Evolutionary conservation across 2,888 invertebrate genomes (phyloP).

Genomic region (Lycaena phlaeas): DNA sequence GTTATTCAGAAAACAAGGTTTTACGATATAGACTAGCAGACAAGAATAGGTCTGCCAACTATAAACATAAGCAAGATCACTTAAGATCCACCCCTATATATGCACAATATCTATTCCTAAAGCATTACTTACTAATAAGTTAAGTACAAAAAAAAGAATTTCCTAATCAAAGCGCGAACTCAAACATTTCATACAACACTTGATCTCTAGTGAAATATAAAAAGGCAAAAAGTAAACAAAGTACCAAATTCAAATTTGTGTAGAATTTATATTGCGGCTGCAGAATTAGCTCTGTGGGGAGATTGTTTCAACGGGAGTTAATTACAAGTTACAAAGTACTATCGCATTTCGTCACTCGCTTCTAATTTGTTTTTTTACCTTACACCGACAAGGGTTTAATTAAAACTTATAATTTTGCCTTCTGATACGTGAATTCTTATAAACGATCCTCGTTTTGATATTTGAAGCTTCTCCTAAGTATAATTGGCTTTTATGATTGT

Average conservation of each 20-base stretch:
- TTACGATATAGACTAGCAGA: too few species aligned
- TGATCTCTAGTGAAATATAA: background rate
- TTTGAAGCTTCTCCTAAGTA: too few species aligned
- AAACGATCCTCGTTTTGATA: background rate
- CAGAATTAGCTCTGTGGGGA: slow-evolving; percentile 15
- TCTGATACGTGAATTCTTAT: slow-evolving; percentile 8
- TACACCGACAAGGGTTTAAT: slow-evolving; percentile 14
- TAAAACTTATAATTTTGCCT: slow-evolving; percentile 13
- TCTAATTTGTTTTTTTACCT: slow-evolving; percentile 16
- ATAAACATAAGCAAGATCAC: too few species aligned
- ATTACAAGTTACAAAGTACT: slow-evolving; percentile 37
- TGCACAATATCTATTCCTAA: too few species aligned
- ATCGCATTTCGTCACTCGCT: slow-evolving; percentile 17
- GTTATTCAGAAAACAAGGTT: too few species aligned
- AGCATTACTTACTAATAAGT: too few species aligned
- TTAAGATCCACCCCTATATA: too few species aligned
- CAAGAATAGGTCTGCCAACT: too few species aligned
- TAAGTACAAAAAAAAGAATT: too few species aligned
- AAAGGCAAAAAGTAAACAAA: slow-evolving; percentile 3
- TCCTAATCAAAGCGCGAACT: too few species aligned
- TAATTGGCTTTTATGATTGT: too few species aligned
- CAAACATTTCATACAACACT: too few species aligned
- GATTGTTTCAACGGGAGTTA: slow-evolving; percentile 31
- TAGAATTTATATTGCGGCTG: slow-evolving; percentile 10
- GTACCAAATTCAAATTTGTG: slow-evolving; percentile 8